phyloP scores from a whole-genome alignment of 2,797 vertebrate genomes.

The Phrynocephalus vlangalii region DNA sequence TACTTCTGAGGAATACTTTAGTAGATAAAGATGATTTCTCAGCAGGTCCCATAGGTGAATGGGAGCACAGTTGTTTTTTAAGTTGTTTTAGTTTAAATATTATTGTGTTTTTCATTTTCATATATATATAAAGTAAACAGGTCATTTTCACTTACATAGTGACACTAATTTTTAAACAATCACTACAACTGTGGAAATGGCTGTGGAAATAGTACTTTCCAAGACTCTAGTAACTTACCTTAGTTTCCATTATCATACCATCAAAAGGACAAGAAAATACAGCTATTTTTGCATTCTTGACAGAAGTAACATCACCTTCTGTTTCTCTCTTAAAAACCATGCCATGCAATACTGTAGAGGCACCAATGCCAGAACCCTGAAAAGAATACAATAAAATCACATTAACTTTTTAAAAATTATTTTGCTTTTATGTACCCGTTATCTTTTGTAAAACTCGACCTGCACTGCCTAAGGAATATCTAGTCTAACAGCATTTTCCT shows the following conservation, averaged over 20 bases:
- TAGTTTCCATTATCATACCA: slow-evolving; percentile 95
- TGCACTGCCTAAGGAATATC: background rate
- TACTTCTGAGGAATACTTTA: too few relatives aligned
- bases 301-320: slow-evolving; percentile 93
- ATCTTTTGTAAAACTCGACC: background rate
- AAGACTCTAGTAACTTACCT: slow-evolving; percentile 79
- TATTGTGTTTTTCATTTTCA: too few relatives aligned
- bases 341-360: slow-evolving; percentile 94
- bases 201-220: background rate
- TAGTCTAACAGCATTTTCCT: background rate
- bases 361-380: slow-evolving; percentile 90
- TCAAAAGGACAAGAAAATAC: slow-evolving; percentile 98
- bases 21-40: too few relatives aligned
- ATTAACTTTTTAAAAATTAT: background rate
- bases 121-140: background rate
- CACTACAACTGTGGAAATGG: background rate
- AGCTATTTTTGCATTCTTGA: slow-evolving; percentile 95
- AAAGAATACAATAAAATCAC: slow-evolving; percentile 24
- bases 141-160: background rate
- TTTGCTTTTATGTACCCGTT: background rate
- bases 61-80: too few relatives aligned
- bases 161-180: background rate
- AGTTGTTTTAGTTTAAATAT: too few relatives aligned
- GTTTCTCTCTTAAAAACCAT: slow-evolving; percentile 99
- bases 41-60: too few relatives aligned